Conservation (phyloP, 2,888 invertebrate species). For the Philereme vetulata region DNA sequence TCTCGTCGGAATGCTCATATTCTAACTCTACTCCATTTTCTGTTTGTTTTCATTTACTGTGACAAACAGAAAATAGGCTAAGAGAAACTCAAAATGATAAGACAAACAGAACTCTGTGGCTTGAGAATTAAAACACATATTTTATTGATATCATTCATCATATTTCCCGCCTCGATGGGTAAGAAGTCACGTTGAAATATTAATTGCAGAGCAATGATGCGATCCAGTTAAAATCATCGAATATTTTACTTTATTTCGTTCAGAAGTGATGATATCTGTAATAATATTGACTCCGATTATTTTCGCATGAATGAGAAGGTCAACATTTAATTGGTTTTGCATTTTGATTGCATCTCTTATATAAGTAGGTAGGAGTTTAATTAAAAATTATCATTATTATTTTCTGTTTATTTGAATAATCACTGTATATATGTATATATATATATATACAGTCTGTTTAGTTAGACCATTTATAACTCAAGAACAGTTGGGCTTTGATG, state of each 20-base stretch:
- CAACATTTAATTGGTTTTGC: not conserved
- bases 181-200: conserved; percentile 3
- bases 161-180: not conserved
- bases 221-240: conserved; percentile 14
- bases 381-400: no score
- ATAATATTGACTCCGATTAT: not conserved
- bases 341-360: no score
- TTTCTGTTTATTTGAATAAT: no score
- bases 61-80: no score
- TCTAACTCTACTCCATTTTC: no score
- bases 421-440: no score
- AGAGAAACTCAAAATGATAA: not conserved
- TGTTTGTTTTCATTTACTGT: no score
- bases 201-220: conserved; percentile 14
- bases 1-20: no score
- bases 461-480: no score
- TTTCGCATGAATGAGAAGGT: conserved; percentile 1
- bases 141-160: not conserved
- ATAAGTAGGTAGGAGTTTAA: no score
- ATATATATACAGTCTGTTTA: no score
- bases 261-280: conserved; percentile 4
- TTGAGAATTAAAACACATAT: not conserved
- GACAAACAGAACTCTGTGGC: not conserved
- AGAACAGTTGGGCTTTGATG: no score
- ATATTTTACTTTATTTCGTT: conserved; percentile 1